Evolutionary conservation across 2,797 vertebrate species (phyloP), one percentile per base, ranked within the genome.

Genomic region (Clamator glandarius): DNA sequence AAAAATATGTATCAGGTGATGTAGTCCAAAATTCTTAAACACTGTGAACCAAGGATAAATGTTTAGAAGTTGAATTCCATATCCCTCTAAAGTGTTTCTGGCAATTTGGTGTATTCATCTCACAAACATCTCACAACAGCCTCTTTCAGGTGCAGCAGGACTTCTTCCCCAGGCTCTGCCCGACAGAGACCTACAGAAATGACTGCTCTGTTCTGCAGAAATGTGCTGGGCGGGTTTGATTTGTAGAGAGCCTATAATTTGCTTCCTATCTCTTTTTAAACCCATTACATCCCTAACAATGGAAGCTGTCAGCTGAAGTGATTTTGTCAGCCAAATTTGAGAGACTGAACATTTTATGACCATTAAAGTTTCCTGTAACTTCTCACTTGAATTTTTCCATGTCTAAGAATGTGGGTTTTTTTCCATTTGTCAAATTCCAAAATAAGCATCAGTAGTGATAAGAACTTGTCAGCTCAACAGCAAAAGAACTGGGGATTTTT

Each of bases 311-410:
- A 94, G 66, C 29, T 88, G 73, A 92, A 91, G 69, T 78, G 85
- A 94, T 92, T 96, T 87, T 86, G 66, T 94, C 87, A 92, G 92
- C 66, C 87, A 89, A 31, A 95, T 92, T 72, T 76, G 62, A 93
- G 73, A 93, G 81, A 13, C 62, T 84, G 66, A 51, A 76, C 81
- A 84, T 92, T 93, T 93, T 92, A 81, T 94, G 92, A 84, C 90
- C 82, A 76, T 86, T 89, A 86, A 88, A 91, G 55, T 91, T 96
- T 94, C 66, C 70, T 79, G 15, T 76, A 91, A 86, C 52, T 84
- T 85, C 87, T 92, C 55, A 84, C 78, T 89, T 88, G 62, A 79
- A 66, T 87, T 84, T 84, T 94, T 89, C 62, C 69, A 50, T 29
- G 26, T 64, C 68, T 78, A 84, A 91, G 76, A 87, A 88, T 14